Conservation (phyloP, 2,113 vertebrate species). For the Nibea coibor region DNA sequence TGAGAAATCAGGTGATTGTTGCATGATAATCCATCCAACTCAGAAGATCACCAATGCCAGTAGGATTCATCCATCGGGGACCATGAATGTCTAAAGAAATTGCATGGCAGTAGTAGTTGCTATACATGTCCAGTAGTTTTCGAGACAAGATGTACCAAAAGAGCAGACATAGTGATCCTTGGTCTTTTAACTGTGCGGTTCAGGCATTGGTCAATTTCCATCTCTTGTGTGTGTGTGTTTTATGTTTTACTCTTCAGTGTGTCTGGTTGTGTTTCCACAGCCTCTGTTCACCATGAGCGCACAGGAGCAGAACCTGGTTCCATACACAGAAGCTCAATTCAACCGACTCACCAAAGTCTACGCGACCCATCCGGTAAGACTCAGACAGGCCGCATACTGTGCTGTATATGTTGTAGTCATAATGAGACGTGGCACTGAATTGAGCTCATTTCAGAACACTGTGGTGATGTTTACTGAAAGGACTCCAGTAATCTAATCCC, state of each 20-base stretch:
- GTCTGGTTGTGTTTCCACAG: slow-evolving; percentile 63
- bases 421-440: background rate
- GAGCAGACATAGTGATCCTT: background rate
- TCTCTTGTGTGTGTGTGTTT: background rate
- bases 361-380: slow-evolving; percentile 75
- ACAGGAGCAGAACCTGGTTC: slow-evolving; percentile 84
- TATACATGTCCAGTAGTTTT: too few relatives aligned
- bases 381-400: slow-evolving; percentile 3
- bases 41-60: background rate
- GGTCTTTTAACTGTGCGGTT: background rate
- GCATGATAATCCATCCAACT: background rate
- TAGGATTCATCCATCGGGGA: too few relatives aligned
- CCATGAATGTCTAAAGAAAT: background rate
- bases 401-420: background rate
- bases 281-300: slow-evolving; percentile 84
- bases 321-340: slow-evolving; percentile 73
- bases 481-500: background rate
- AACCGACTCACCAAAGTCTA: slow-evolving; percentile 76
- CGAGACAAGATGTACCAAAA: background rate
- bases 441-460: background rate
- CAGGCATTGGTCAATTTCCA: background rate
- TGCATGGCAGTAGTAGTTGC: background rate
- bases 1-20: too few relatives aligned
- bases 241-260: slow-evolving; percentile 24
- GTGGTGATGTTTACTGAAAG: background rate